Evolutionary conservation across 2,888 invertebrate genomes (phyloP).

Genomic region (Polyommatus iphigenia): DNA sequence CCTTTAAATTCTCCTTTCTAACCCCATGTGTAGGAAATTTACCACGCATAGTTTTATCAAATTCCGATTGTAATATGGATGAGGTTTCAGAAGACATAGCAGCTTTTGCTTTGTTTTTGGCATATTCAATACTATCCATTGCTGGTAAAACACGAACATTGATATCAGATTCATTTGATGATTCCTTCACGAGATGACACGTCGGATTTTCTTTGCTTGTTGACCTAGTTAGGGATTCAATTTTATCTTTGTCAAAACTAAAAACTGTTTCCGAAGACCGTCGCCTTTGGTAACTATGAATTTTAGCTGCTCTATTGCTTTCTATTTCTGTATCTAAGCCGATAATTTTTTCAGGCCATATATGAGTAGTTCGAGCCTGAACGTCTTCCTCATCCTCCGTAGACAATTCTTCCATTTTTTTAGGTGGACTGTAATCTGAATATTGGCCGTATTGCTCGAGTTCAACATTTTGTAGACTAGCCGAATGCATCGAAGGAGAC

Average conservation of each 20-base stretch:
- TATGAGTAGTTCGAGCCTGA: conserved; percentile 70
- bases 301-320: conserved; percentile 67
- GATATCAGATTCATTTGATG: conserved; percentile 76
- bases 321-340: conserved; percentile 77
- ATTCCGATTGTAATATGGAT: conserved; percentile 81
- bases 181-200: conserved; percentile 71
- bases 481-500: conserved; percentile 82
- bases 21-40: conserved; percentile 66
- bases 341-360: conserved; percentile 79
- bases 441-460: conserved; percentile 80
- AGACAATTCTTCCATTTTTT: conserved; percentile 71
- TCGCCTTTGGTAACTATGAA: conserved; percentile 79
- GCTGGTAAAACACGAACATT: conserved; percentile 73
- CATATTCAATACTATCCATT: conserved; percentile 79
- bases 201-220: conserved; percentile 64
- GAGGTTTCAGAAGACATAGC: conserved; percentile 67
- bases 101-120: conserved; percentile 78
- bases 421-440: conserved; percentile 61
- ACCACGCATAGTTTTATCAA: conserved; percentile 78
- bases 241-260: conserved; percentile 88
- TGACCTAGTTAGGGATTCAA: conserved; percentile 84
- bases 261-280: conserved; percentile 87
- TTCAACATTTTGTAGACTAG: conserved; percentile 86
- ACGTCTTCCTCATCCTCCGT: conserved; percentile 79
- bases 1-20: conserved; percentile 80